phyloP scores from a whole-genome alignment of 53 echinoderm and acorn worm species.

The Mesocentrotus franciscanus region DNA sequence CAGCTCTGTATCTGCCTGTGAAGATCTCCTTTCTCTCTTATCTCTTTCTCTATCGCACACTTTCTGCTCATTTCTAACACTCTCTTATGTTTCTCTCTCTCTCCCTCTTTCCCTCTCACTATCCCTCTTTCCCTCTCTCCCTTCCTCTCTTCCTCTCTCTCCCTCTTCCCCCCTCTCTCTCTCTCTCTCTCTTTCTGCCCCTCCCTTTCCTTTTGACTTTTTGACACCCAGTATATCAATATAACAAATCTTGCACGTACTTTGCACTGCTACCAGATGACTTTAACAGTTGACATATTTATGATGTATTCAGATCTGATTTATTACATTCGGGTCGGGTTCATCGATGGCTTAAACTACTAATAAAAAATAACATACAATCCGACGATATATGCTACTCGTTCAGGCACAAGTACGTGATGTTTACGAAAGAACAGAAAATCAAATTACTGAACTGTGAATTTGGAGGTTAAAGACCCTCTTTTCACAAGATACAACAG shows the following conservation, averaged over 20 bases:
- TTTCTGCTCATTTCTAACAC: background rate
- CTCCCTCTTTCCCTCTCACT: background rate
- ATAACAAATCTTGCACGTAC: no score
- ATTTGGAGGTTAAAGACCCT: background rate
- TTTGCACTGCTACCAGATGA: no score
- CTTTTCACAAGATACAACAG: background rate
- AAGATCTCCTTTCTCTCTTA: background rate
- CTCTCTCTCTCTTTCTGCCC: background rate
- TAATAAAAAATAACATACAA: no score
- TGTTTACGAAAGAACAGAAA: background rate
- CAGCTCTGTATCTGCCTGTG: background rate
- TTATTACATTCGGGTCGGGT: background rate
- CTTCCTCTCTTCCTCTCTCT: background rate
- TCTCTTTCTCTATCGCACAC: background rate
- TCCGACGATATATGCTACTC: no score
- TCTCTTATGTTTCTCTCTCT: background rate
- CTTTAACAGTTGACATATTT: background rate
- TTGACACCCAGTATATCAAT: background rate
- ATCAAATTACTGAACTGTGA: background rate
- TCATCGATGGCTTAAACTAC: background rate
- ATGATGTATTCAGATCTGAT: background rate
- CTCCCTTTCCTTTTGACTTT: background rate
- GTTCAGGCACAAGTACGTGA: background rate
- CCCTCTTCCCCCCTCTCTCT: background rate
- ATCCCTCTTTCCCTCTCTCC: background rate